These are phyloP conservation scores for Agriopis aurantiaria DNA, from an alignment of 2,888 invertebrate genomes.

Conservation along the genomic window DNA sequence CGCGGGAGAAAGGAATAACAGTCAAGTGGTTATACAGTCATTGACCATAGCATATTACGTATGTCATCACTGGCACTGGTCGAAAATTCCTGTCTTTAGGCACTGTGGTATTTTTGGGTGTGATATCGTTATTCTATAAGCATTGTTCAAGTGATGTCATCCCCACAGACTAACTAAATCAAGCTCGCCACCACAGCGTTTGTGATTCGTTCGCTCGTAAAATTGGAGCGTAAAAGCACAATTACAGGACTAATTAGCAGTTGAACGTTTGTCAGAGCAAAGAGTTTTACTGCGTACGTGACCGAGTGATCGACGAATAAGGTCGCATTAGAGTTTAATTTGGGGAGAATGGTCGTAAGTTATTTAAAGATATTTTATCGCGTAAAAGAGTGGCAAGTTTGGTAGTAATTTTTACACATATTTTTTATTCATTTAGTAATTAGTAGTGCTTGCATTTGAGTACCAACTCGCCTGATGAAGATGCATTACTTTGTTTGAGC, in stretches of 20 bases:
- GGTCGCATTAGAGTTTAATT: neutral
- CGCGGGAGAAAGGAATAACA: too few species aligned
- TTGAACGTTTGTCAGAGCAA: conserved; percentile 70
- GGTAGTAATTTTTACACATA: too few species aligned
- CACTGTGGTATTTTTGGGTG: too few species aligned
- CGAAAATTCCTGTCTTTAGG: too few species aligned
- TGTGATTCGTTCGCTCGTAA: conserved; percentile 64
- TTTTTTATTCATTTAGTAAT: too few species aligned
- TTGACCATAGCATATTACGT: too few species aligned
- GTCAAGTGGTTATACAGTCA: too few species aligned
- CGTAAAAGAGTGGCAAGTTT: too few species aligned
- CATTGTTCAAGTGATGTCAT: neutral
- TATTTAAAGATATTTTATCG: neutral
- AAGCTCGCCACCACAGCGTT: conserved; percentile 11
- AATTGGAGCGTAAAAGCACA: conserved; percentile 74
- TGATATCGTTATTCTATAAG: neutral
- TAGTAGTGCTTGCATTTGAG: too few species aligned
- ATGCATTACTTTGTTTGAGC: too few species aligned
- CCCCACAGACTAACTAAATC: neutral
- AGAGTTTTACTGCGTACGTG: conserved; percentile 48
- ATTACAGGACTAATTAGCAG: conserved; percentile 80
- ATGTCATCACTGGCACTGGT: too few species aligned
- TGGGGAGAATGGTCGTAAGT: conserved; percentile 5
- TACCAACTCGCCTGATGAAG: too few species aligned
- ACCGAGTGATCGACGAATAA: conserved; percentile 35